Percentiles rank a stretch among this genome's conserved stretches.
Conservation (phyloP, 2,888 invertebrate species). For the Lasioglossum marginatum region DNA sequence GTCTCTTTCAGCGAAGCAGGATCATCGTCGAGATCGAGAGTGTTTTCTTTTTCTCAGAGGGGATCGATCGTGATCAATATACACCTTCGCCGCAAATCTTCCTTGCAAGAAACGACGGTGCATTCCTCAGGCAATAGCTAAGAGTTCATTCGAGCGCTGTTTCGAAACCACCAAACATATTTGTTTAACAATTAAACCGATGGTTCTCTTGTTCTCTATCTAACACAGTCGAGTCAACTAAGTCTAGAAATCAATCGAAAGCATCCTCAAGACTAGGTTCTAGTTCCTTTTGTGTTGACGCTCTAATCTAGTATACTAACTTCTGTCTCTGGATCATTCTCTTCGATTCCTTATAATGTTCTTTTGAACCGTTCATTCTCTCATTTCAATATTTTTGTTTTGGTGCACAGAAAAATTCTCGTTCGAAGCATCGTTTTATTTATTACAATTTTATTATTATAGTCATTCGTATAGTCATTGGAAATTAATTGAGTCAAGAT, state of each 20-base stretch:
- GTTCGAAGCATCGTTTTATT: too few relatives aligned
- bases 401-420: constrained; percentile 18
- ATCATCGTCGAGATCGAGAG: neutral
- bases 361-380: neutral
- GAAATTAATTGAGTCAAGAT: too few relatives aligned
- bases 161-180: constrained; percentile 64
- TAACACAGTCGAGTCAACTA: constrained; percentile 48
- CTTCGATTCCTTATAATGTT: neutral
- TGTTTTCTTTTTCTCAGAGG: neutral
- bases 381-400: neutral
- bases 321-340: neutral
- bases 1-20: constrained; percentile 49
- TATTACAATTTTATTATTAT: too few relatives aligned
- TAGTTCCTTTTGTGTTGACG: neutral
- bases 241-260: constrained; percentile 42
- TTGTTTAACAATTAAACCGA: constrained; percentile 26
- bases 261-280: constrained; percentile 12
- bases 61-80: constrained; percentile 6
- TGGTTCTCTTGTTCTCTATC: constrained; percentile 53
- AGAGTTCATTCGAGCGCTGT: constrained; percentile 70
- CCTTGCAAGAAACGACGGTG: constrained; percentile 67
- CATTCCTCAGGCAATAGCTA: constrained; percentile 69
- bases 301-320: neutral
- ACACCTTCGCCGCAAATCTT: constrained; percentile 56
- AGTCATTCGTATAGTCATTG: too few relatives aligned